phyloP scores from a whole-genome alignment of 2,888 invertebrate species.

The Meandrusa payeni region DNA sequence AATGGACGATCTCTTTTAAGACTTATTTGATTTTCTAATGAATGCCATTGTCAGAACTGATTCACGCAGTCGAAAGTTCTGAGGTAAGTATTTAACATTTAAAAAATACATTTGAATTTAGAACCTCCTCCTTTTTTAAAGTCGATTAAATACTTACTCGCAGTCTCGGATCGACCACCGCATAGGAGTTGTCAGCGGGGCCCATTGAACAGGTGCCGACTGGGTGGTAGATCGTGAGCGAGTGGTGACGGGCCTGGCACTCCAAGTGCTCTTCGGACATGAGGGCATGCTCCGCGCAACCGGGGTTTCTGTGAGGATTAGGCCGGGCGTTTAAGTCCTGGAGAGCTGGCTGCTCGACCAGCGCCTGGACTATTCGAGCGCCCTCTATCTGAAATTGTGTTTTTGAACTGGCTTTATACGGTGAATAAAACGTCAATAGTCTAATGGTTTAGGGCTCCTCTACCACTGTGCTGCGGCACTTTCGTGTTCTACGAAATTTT shows the following conservation, averaged over 20 bases:
- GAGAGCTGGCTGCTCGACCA: conserved; percentile 83
- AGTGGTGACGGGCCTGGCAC: conserved; percentile 87
- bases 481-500: no score
- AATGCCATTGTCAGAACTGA: no score
- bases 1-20: no score
- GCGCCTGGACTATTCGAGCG: conserved; percentile 83
- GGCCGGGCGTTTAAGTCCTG: conserved; percentile 81
- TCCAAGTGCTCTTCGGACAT: conserved; percentile 88
- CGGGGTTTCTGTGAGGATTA: conserved; percentile 84
- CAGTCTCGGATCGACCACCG: conserved; percentile 87
- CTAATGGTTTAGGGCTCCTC: no score
- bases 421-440: no score
- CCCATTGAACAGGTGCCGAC: conserved; percentile 92
- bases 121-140: no score
- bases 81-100: no score
- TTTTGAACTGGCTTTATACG: no score
- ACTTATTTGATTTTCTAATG: no score
- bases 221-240: conserved; percentile 91
- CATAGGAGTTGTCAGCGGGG: conserved; percentile 66
- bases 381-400: conserved; percentile 84
- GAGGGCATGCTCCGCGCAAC: conserved; percentile 82
- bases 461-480: no score
- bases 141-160: conserved; percentile 43
- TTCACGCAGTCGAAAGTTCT: no score
- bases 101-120: no score